Percentiles rank a stretch among this genome's conserved stretches.
These are phyloP conservation scores for Seladonia tumulorum DNA, from an alignment of 2,888 invertebrate genomes.

Conservation along the genomic window DNA sequence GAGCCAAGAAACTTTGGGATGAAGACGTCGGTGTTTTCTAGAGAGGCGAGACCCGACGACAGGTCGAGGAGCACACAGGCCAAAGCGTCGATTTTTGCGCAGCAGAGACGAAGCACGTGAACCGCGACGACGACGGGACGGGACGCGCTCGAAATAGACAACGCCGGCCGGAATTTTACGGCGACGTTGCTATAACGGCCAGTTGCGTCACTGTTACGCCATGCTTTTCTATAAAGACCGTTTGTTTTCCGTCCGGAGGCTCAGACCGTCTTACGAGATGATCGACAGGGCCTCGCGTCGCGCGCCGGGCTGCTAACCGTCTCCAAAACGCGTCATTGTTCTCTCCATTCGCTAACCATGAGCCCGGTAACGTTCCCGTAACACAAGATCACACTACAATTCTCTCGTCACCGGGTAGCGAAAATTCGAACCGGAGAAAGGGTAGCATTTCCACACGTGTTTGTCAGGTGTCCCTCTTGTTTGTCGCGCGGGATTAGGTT, in stretches of 20 bases:
- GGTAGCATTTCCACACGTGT: slow-evolving; percentile 14
- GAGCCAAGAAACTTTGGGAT: neutral
- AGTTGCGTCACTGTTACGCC: slow-evolving; percentile 73
- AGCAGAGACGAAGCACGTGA: slow-evolving; percentile 33
- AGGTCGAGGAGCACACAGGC: slow-evolving; percentile 17
- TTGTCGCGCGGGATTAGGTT: slow-evolving; percentile 39
- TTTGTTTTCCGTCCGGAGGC: slow-evolving; percentile 49
- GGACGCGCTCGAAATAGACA: slow-evolving; percentile 76
- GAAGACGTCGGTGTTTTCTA: neutral
- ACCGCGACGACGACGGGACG: slow-evolving; percentile 24
- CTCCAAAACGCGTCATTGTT: slow-evolving; percentile 7
- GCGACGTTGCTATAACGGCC: slow-evolving; percentile 61
- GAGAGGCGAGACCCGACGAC: neutral
- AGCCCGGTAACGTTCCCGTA: neutral
- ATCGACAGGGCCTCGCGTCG: slow-evolving; percentile 27
- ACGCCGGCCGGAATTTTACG: slow-evolving; percentile 75
- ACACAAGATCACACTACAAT: neutral
- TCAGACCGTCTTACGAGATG: slow-evolving; percentile 66
- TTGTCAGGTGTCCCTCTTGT: slow-evolving; percentile 44
- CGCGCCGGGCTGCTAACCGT: neutral
- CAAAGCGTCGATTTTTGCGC: slow-evolving; percentile 53
- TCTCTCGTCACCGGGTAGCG: no score
- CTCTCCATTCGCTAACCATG: slow-evolving; percentile 1
- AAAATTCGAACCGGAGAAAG: neutral
- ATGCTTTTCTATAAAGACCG: slow-evolving; percentile 77